Percentiles rank a stretch among this genome's conserved stretches.
Conservation (phyloP, 2,888 invertebrate genomes). For the Lasioglossum morio region DNA sequence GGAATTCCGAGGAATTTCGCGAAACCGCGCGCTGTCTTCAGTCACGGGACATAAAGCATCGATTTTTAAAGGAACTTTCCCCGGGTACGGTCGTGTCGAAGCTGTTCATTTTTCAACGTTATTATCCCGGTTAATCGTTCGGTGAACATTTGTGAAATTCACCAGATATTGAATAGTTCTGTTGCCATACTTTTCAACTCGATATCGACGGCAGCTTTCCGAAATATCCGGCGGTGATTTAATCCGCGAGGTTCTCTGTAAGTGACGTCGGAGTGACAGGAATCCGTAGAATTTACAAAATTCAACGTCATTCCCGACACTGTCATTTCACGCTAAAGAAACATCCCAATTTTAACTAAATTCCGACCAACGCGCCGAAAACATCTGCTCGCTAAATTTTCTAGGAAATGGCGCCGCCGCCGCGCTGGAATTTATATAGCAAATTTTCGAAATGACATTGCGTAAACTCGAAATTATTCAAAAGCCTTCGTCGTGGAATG, state of each 20-base stretch:
- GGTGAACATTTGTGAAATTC: slow-evolving; percentile 37
- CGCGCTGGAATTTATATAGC: background rate
- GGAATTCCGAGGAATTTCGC: background rate
- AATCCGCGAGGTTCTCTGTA: slow-evolving; percentile 34
- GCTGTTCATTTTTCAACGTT: slow-evolving; percentile 19
- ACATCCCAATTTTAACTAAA: slow-evolving; percentile 9
- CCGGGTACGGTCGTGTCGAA: background rate
- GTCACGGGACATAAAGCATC: slow-evolving; percentile 22
- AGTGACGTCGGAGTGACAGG: slow-evolving; percentile 16
- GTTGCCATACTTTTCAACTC: slow-evolving; percentile 21
- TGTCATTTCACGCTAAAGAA: background rate
- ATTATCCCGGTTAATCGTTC: slow-evolving; percentile 8
- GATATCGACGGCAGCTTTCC: slow-evolving; percentile 22
- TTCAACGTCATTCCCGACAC: slow-evolving; percentile 5
- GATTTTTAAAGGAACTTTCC: slow-evolving; percentile 13
- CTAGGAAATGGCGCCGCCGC: background rate
- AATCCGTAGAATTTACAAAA: slow-evolving; percentile 40
- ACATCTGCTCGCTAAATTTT: background rate
- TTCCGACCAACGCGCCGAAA: background rate
- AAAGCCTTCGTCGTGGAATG: background rate
- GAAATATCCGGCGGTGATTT: background rate
- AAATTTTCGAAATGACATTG: background rate
- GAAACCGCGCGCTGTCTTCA: slow-evolving; percentile 17
- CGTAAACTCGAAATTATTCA: background rate
- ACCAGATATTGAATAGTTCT: slow-evolving; percentile 3